Evolutionary conservation across 2,797 vertebrate species (phyloP), one percentile per base, ranked within the genome.

Genomic region (Oryzias sinensis): DNA sequence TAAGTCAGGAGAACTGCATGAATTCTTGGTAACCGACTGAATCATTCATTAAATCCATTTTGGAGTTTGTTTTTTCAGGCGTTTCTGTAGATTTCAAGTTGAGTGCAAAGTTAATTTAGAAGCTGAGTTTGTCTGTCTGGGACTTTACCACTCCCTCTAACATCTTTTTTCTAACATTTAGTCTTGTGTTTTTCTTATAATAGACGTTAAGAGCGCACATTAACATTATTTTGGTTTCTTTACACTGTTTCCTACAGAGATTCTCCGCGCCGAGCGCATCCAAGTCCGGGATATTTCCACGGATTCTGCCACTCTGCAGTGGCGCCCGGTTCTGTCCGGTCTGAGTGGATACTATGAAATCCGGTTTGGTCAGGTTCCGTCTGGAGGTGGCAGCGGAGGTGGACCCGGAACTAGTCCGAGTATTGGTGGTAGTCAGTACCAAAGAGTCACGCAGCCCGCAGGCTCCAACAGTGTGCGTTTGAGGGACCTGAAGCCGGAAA

Each of bases 311-410:
- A 89, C 56, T 0, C 88, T 99, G 68, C 50, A 85, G 46, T 99
- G 97, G 97, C 92, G 95, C 0, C 64, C 90, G 0, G 88, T 98
- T 43, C 81, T 98, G 50, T 84, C 90, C 0, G 85, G 81, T 0
- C 85, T 91, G 41, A 86, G 52, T 0, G 95, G 93, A 14, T 90
- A 89, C 83, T 98, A 98, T 6, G 86, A 93, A 70, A 76, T 99
- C 51, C 92, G 93, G 16, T 92, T 94, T 0, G 70, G 76, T 48
- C 90, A 91, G 0, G 11, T 43, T 61, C 2, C 33, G 1, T 68
- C 74, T 0, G 73, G 62, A 2, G 78, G 40, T 0, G 46, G 27
- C 0, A 60, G 59, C 14, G 63, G 27, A 5, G 58, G 29, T 18
- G 75, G 76, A n/a, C 33, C 52, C 0, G 90, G 83, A 49, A 92